Conservation (phyloP, 1,140 invertebrate genomes). For the Drosophila tani region DNA sequence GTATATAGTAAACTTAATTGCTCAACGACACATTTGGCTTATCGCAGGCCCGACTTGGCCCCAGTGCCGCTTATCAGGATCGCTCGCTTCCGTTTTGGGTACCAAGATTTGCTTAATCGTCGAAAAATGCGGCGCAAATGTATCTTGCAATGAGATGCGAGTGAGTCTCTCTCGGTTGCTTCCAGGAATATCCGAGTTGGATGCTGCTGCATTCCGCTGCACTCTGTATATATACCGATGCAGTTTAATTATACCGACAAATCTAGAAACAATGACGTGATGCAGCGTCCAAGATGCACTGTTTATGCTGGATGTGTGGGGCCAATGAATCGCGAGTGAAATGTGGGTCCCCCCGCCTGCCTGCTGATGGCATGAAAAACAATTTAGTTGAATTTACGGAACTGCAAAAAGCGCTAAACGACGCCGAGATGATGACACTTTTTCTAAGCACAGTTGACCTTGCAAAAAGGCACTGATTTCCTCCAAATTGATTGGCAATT, state of each 20-base stretch:
- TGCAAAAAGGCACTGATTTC: conserved; percentile 23
- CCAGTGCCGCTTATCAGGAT: conserved; percentile 61
- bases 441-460: conserved; percentile 31
- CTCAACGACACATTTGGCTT: conserved; percentile 63
- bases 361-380: conserved; percentile 2
- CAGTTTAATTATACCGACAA: conserved; percentile 77
- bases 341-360: background rate
- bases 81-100: conserved; percentile 66
- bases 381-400: conserved; percentile 59
- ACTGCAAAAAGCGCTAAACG: conserved; percentile 40
- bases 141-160: conserved; percentile 25
- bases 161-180: background rate
- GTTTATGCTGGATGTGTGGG: conserved; percentile 24
- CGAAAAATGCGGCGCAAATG: conserved; percentile 27
- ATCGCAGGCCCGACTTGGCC: conserved; percentile 59
- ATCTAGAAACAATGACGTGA: conserved; percentile 75
- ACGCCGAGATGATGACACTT: conserved; percentile 23
- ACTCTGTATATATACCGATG: conserved; percentile 26
- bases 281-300: conserved; percentile 46
- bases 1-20: conserved; percentile 40
- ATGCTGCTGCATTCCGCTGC: conserved; percentile 48
- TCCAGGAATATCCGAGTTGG: conserved; percentile 53
- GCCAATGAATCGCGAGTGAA: conserved; percentile 19
- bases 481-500: conserved; percentile 39
- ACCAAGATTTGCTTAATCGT: conserved; percentile 70